phyloP scores from a whole-genome alignment of 2,797 vertebrate genomes.

The Cossypha caffra region DNA sequence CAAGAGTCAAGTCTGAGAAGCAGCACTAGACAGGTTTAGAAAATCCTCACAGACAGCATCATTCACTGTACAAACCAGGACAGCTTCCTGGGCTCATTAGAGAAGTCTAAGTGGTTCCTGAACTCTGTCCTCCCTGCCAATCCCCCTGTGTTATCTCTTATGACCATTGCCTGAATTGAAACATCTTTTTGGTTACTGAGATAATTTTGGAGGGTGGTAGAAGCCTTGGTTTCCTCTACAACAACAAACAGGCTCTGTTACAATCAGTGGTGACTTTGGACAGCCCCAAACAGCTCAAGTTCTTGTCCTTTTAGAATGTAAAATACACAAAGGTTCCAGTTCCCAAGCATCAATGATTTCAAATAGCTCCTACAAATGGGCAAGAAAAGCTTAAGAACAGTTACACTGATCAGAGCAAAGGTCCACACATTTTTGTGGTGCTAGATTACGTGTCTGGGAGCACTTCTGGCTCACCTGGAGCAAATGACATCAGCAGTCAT shows the following conservation, averaged over 20 bases:
- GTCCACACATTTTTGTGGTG: background rate
- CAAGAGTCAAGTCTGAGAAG: background rate
- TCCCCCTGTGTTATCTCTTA: background rate
- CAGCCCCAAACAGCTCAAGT: background rate
- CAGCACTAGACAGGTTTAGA: background rate
- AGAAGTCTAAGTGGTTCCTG: background rate
- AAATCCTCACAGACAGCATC: background rate
- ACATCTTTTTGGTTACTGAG: conserved; percentile 45
- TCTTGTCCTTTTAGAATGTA: background rate
- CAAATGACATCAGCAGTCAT: background rate
- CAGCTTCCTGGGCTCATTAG: background rate
- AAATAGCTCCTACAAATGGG: background rate
- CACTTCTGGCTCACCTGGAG: background rate
- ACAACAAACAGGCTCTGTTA: conserved; percentile 66
- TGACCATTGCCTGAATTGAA: conserved; percentile 16
- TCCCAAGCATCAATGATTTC: background rate
- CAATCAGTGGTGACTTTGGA: background rate
- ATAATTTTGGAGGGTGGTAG: conserved; percentile 44
- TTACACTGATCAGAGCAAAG: background rate
- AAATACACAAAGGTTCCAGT: background rate
- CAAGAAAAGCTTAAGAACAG: background rate
- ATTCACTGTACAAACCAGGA: background rate
- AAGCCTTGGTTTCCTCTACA: conserved; percentile 62
- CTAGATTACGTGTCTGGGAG: background rate
- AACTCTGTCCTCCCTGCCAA: background rate